Base-by-base conservation (phyloP, 2,113 vertebrate genomes). In the Carassius gibelio region DNA sequence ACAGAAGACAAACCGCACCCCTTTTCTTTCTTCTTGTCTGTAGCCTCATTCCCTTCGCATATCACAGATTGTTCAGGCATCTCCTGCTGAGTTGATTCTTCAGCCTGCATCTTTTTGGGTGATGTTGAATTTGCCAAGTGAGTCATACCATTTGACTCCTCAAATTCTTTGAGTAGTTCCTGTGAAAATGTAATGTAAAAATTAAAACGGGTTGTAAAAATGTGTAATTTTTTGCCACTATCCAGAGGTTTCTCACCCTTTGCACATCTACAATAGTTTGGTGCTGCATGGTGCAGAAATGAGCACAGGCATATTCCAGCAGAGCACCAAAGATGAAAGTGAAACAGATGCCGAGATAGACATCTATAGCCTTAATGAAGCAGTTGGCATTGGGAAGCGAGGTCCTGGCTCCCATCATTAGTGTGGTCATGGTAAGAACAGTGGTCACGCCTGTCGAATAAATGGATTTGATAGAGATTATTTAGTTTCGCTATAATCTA, bases 301-400 rank as follows among this genome's bases (percentile, higher is more conserved):
- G 96, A 85, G 96, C 95, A 85, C 96, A 96, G 0, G 96, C 96
- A 36, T 97, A 97, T 82, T 97, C 96, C 34, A 97, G 91, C 69
- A 97, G 91, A 0, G 96, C 96, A 21, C 96, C 96, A 4, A 97
- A 97, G 91, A 97, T 97, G 79, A 97, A 97, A 87, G 96, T 97
- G 92, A 97, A 97, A 93, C 96, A 96, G 91, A 97, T 96, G 50
- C 96, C 96, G 1, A 97, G 86, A 91, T 96, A 97, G 1, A 97
- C 96, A 59, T 97, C 96, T 0, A 97, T 97, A 89, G 96, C 96
- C 85, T 97, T 97, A 69, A 97, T 96, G 93, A 96, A 97, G 90
- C 96, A 97, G 86, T 97, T 97, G 89, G 96, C 96, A 21, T 96
- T 96, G 86, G 96, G 96, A 77, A 97, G 94, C 0, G 96, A 97